Conservation (phyloP, 2,888 invertebrate genomes). For the Hyposoter dolosus region DNA sequence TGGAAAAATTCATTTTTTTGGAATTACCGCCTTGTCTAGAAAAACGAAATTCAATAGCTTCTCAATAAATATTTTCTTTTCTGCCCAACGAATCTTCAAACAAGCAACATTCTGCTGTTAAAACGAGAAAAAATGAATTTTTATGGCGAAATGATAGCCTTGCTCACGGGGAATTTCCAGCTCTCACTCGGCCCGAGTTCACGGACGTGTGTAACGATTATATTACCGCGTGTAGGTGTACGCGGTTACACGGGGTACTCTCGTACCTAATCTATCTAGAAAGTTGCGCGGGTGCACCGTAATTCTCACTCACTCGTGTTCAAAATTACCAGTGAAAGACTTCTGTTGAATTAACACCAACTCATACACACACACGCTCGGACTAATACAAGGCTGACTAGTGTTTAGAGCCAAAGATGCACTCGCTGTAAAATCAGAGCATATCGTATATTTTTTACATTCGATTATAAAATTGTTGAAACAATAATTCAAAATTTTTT, state of each 20-base stretch:
- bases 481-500: background rate
- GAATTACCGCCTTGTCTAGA: too few species aligned
- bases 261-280: constrained; percentile 66
- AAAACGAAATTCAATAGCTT: too few species aligned
- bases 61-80: too few species aligned
- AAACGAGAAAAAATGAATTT: constrained; percentile 14
- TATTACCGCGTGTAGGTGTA: constrained; percentile 40
- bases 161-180: constrained; percentile 58
- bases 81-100: background rate
- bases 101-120: background rate
- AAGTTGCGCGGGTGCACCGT: constrained; percentile 66
- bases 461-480: background rate
- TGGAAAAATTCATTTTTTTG: too few species aligned
- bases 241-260: constrained; percentile 56
- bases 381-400: constrained; percentile 10
- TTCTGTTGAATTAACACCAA: constrained; percentile 28
- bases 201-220: constrained; percentile 64
- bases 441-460: background rate
- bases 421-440: constrained; percentile 2
- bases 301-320: constrained; percentile 58
- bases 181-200: constrained; percentile 65
- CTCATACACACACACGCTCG: background rate
- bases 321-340: constrained; percentile 25
- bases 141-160: constrained; percentile 14
- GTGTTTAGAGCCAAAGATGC: constrained; percentile 38